Conservation (phyloP, 2,888 invertebrate species). For the Parapristionchus giblindavisi region DNA sequence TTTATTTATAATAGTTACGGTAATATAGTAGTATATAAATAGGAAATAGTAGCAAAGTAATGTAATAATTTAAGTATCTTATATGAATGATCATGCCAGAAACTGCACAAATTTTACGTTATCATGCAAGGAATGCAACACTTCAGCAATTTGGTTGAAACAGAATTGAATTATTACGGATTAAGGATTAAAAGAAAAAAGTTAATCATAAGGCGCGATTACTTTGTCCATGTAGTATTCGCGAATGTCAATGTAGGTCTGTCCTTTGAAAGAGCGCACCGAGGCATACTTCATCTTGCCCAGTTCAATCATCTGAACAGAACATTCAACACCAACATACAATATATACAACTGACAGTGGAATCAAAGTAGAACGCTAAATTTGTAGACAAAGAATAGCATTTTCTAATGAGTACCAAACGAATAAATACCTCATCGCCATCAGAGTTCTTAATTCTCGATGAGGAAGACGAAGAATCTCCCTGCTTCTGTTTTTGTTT, state of each 20-base stretch:
- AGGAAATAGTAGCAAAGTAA: too few relatives aligned
- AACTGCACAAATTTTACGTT: too few relatives aligned
- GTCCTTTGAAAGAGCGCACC: slow-evolving; percentile 56
- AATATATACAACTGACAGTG: not conserved
- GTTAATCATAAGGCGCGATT: too few relatives aligned
- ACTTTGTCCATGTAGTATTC: slow-evolving; percentile 65
- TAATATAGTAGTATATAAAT: too few relatives aligned
- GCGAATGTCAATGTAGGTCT: slow-evolving; percentile 58
- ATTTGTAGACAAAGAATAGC: not conserved
- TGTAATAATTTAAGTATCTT: too few relatives aligned
- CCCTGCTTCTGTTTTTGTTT: slow-evolving; percentile 12
- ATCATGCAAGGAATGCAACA: too few relatives aligned
- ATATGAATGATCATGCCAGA: too few relatives aligned
- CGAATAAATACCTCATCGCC: not conserved
- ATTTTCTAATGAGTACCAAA: not conserved
- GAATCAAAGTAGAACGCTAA: not conserved
- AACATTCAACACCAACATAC: not conserved
- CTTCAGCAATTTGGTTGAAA: too few relatives aligned
- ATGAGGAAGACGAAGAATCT: not conserved
- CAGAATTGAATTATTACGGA: too few relatives aligned
- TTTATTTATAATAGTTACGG: not conserved
- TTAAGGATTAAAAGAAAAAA: too few relatives aligned
- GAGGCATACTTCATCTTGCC: slow-evolving; percentile 55
- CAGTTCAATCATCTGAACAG: slow-evolving; percentile 55
- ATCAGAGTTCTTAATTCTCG: slow-evolving; percentile 7